These are phyloP conservation scores for Orthonevra nobilis DNA, from an alignment of 2,888 invertebrate species.

Conservation along the genomic window DNA sequence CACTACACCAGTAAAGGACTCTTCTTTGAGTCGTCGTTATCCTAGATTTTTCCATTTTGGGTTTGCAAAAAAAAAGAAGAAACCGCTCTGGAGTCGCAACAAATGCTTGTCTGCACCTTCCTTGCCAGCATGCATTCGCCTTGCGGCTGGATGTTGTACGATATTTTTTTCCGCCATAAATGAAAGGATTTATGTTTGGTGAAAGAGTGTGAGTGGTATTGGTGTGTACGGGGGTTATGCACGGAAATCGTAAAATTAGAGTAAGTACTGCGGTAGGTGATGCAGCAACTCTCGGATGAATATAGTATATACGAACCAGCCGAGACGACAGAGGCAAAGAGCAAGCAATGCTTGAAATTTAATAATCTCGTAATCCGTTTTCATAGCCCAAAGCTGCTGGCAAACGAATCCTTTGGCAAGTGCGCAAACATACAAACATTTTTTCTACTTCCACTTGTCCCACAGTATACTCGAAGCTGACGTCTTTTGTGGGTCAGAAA, in stretches of 20 bases:
- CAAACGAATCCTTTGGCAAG: conserved; percentile 8
- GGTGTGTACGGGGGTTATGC: conserved; percentile 28
- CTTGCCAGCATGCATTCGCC: conserved; percentile 37
- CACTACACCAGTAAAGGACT: conserved; percentile 31
- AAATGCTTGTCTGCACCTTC: conserved; percentile 37
- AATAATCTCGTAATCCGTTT: conserved; percentile 68
- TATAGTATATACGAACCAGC: too few species aligned
- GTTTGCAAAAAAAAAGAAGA: conserved; percentile 2
- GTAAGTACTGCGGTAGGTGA: conserved; percentile 70
- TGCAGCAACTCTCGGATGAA: conserved; percentile 56
- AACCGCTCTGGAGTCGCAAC: conserved; percentile 44
- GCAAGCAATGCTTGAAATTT: conserved; percentile 55
- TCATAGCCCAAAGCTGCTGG: conserved; percentile 46
- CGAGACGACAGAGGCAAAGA: conserved; percentile 5
- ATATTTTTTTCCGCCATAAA: conserved; percentile 37
- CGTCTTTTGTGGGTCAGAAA: conserved; percentile 44
- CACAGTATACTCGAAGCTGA: background rate
- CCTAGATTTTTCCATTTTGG: conserved; percentile 41
- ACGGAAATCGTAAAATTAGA: conserved; percentile 63
- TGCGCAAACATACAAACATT: background rate
- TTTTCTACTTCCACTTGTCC: conserved; percentile 25
- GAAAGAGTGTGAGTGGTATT: conserved; percentile 1
- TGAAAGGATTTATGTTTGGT: conserved; percentile 39
- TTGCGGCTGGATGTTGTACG: conserved; percentile 51
- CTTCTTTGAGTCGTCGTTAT: conserved; percentile 58